Base-by-base conservation (phyloP, 2,888 invertebrate species). In the Cheilosia soror region DNA sequence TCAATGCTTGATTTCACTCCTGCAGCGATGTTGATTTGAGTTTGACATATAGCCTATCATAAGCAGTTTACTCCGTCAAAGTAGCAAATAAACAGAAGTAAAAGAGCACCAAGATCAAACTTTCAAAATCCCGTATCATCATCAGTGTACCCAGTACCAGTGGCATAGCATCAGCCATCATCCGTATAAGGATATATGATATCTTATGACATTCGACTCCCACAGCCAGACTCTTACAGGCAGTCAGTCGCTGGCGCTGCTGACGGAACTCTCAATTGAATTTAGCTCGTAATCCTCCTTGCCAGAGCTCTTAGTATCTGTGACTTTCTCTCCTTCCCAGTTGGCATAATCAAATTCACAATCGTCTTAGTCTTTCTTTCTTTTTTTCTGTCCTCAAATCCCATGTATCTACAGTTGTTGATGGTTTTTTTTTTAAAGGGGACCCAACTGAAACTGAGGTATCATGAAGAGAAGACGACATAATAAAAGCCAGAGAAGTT, bases 191-290 rank as follows among this genome's bases (percentile, higher is more conserved):
- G 55, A 66, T 71, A 71, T 44, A 66, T 80, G 80, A 84, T 76
- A 63, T 71, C 75, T 84, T 80, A 80, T 80, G 84, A 71, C 84
- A 84, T 75, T 84, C 71, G 75, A 80, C 80, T 80, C 63, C 53
- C 44, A 29, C 42, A n/a, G 20, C 33, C 51, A 20, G 20, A 4
- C 42, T 11, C 7, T 13, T 9, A 20, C 51, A 49, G 47, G 40
- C 31, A 57, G 33, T 20, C 11, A n/a, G n/a, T 49, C 2, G 20
- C 0, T 20, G 20, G 20, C 20, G 20, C 20, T 20, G 78, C 55
- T 68, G 75, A 71, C 75, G 69, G 79, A 79, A 79, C 73, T 80
- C 69, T 80, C 75, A 75, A 84, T 80, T 84, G 84, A 84, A 84
- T 84, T 79, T 79, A 69, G 37, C 73, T 75, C 63, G 69, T 78